phyloP scores from a whole-genome alignment of 2,888 invertebrate genomes.

The Mystacides longicornis region DNA sequence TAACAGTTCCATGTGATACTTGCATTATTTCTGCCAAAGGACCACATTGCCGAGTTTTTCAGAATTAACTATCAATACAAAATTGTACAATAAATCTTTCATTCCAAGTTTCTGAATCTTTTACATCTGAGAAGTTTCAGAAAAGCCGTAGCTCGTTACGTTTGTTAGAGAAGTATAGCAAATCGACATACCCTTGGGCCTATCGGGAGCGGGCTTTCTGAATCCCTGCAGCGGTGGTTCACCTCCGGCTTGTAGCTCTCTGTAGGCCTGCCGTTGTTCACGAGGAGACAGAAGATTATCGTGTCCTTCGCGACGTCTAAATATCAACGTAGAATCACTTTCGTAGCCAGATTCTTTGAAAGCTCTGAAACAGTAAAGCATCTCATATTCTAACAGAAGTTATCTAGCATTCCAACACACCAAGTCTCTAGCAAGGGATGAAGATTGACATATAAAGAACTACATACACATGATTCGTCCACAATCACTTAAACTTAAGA shows the following conservation, averaged over 20 bases:
- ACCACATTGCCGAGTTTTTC: too few species aligned
- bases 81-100: neutral
- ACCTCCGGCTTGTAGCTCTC: constrained; percentile 85
- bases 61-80: too few species aligned
- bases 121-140: neutral
- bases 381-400: too few species aligned
- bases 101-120: neutral
- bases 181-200: constrained; percentile 58
- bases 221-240: constrained; percentile 91
- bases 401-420: too few species aligned
- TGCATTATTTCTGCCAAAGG: too few species aligned
- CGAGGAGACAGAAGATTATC: constrained; percentile 66
- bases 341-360: constrained; percentile 87
- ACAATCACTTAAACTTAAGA: too few species aligned
- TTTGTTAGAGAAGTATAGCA: neutral
- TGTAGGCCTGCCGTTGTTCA: constrained; percentile 80
- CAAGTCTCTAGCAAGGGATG: too few species aligned
- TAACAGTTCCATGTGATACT: too few species aligned
- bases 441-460: too few species aligned
- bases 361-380: too few species aligned
- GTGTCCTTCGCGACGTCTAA: constrained; percentile 59
- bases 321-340: constrained; percentile 82
- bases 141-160: neutral
- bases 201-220: constrained; percentile 82
- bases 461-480: too few species aligned